Evolutionary conservation across 1,140 invertebrate genomes (phyloP).

Genomic region (Halesus radiatus): DNA sequence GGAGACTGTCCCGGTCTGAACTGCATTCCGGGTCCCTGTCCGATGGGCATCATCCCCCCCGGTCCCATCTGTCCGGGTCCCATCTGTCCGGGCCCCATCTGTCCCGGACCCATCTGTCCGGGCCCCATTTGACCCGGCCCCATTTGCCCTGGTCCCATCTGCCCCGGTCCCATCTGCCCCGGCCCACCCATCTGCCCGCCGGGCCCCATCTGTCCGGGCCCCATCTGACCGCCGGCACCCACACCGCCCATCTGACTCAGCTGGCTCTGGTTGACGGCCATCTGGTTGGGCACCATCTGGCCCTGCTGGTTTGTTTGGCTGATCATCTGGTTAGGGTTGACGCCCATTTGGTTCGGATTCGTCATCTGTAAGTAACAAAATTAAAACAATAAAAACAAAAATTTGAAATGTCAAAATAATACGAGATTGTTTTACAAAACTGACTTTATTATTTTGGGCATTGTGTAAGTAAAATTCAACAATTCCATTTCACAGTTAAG

Average conservation of each 20-base stretch:
- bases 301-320: not conserved
- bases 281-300: constrained; percentile 40
- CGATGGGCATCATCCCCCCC: constrained; percentile 44
- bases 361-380: constrained; percentile 45
- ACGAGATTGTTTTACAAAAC: too few relatives aligned
- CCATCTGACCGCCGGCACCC: constrained; percentile 43
- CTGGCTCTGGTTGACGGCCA: constrained; percentile 44
- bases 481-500: too few relatives aligned
- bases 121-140: constrained; percentile 38
- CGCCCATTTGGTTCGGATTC: constrained; percentile 47
- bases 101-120: constrained; percentile 33
- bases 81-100: constrained; percentile 45
- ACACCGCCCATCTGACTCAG: constrained; percentile 38
- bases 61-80: constrained; percentile 51
- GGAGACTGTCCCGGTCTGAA: constrained; percentile 46
- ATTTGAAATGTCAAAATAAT: too few relatives aligned
- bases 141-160: constrained; percentile 49
- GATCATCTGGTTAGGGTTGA: constrained; percentile 34
- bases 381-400: not conserved
- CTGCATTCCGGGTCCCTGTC: constrained; percentile 28
- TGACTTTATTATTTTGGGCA: too few relatives aligned
- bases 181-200: constrained; percentile 37
- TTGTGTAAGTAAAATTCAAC: too few relatives aligned
- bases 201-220: constrained; percentile 35
- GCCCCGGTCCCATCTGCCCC: constrained; percentile 48